Evolutionary conservation across 2,113 vertebrate species (phyloP).

Genomic region (Barnardius zonarius): DNA sequence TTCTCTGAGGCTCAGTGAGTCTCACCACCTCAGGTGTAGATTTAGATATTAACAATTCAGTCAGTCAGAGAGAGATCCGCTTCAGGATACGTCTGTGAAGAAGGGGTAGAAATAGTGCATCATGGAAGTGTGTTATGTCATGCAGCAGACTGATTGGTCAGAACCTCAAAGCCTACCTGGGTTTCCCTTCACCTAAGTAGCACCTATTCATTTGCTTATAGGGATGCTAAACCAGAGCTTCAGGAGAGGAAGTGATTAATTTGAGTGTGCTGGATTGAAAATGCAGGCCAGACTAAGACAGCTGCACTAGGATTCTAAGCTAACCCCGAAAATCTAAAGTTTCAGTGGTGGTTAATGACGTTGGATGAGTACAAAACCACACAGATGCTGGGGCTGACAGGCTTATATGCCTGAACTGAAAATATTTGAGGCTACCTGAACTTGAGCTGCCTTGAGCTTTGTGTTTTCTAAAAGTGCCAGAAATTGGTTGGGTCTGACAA

Average conservation of each 20-base stretch:
- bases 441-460: neutral
- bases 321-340: neutral
- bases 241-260: neutral
- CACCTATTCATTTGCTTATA: neutral
- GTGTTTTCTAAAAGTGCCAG: neutral
- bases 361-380: neutral
- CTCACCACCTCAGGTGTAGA: neutral
- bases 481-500: neutral
- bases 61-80: neutral
- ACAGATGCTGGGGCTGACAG: neutral
- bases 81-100: neutral
- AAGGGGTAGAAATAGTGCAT: neutral
- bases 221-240: neutral
- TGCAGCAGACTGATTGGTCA: accelerated
- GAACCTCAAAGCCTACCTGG: neutral
- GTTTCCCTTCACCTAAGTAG: neutral
- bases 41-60: neutral
- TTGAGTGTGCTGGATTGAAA: neutral
- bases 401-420: neutral
- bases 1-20: neutral
- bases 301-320: neutral
- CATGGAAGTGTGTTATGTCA: neutral
- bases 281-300: neutral
- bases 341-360: neutral
- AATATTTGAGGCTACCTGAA: neutral